phyloP scores from a whole-genome alignment of 2,797 vertebrate genomes.

The Coracias cyanogaster region DNA sequence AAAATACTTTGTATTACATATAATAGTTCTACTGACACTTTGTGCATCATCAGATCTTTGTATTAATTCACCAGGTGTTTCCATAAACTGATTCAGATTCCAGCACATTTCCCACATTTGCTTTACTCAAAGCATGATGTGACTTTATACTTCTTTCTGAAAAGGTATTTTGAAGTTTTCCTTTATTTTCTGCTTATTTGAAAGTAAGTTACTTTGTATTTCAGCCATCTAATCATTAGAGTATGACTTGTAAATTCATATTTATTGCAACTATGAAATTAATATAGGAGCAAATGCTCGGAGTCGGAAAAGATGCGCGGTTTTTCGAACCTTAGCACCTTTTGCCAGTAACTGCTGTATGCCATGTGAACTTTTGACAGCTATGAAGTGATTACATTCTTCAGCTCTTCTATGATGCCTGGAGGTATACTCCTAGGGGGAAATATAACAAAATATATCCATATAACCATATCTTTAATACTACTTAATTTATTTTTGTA shows the following conservation, averaged over 20 bases:
- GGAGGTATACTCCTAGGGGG: not conserved
- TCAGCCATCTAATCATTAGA: not conserved
- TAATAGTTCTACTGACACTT: not conserved
- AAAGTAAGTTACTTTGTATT: not conserved
- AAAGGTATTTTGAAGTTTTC: not conserved
- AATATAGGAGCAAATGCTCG: not conserved
- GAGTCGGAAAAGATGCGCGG: not conserved
- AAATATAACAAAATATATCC: not conserved
- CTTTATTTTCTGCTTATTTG: not conserved
- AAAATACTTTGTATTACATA: not conserved
- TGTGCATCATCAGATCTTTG: not conserved
- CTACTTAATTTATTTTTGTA: not conserved
- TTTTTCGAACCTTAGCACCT: not conserved
- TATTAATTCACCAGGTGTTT: not conserved
- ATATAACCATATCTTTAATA: not conserved
- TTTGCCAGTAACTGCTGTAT: not conserved
- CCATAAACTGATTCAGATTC: not conserved
- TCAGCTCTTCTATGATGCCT: not conserved
- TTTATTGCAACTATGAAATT: not conserved
- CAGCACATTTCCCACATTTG: rapidly evolving
- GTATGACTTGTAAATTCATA: not conserved
- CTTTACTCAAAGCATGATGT: not conserved
- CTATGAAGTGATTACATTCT: not conserved
- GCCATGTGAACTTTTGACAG: not conserved
- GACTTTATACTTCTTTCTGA: not conserved